Percentiles rank a stretch among this genome's conserved stretches.
phyloP scores from a whole-genome alignment of 2,888 invertebrate genomes.

The Acanthopleura granulata region DNA sequence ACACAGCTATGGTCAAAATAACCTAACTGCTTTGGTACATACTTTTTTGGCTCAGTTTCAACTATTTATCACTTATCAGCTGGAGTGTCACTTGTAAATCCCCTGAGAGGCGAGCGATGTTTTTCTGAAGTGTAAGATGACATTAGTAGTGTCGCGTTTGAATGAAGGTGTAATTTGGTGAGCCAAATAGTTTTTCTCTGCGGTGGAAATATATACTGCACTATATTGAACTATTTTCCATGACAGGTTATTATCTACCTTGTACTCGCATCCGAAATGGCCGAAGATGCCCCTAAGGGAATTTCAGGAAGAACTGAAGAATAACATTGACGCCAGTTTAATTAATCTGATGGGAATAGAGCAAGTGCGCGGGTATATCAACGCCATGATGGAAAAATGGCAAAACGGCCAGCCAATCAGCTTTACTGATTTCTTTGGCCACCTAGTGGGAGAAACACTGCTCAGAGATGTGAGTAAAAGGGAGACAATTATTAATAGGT shows the following conservation, averaged over 20 bases:
- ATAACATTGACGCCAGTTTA: conserved; percentile 65
- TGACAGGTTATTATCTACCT: conserved; percentile 69
- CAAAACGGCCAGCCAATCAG: conserved; percentile 70
- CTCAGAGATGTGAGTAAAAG: conserved; percentile 64
- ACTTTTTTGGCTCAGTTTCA: too few relatives aligned
- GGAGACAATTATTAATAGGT: too few relatives aligned
- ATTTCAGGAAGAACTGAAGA: conserved; percentile 65
- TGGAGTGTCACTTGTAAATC: too few relatives aligned
- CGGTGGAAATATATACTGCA: too few relatives aligned
- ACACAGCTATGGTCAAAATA: too few relatives aligned
- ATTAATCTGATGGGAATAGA: conserved; percentile 64
- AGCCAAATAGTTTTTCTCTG: too few relatives aligned
- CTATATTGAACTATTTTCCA: not conserved
- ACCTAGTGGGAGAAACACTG: conserved; percentile 70
- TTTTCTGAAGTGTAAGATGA: too few relatives aligned
- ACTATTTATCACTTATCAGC: too few relatives aligned
- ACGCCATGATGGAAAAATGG: conserved; percentile 65
- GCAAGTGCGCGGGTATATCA: conserved; percentile 61
- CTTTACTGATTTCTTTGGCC: conserved; percentile 72
- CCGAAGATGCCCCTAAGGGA: conserved; percentile 65
- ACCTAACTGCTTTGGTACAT: too few relatives aligned
- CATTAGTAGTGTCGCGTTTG: too few relatives aligned
- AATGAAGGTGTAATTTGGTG: too few relatives aligned
- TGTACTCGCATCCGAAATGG: conserved; percentile 71
- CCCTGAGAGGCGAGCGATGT: too few relatives aligned